These are phyloP conservation scores for Drosophila putrida DNA, from an alignment of 2,888 invertebrate genomes.

Conservation along the genomic window DNA sequence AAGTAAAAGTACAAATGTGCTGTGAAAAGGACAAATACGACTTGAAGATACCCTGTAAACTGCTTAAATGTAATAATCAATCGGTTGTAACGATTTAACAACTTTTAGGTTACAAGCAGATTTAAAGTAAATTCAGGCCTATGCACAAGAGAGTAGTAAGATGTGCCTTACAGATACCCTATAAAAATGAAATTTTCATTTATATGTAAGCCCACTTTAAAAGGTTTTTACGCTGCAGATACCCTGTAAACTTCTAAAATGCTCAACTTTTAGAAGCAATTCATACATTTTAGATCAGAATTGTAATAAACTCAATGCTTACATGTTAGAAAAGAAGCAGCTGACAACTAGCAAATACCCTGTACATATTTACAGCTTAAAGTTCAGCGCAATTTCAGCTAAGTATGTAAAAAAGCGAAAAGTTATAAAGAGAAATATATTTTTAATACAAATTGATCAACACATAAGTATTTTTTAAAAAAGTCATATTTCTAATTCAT, in stretches of 20 bases:
- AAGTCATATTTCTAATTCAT: too few relatives aligned
- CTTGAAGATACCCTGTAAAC: neutral
- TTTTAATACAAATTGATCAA: neutral
- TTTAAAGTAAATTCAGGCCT: too few relatives aligned
- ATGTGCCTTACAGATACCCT: neutral
- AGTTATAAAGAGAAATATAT: neutral
- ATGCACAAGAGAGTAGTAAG: neutral
- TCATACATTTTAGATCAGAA: neutral
- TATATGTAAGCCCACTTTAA: neutral
- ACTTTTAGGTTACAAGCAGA: neutral
- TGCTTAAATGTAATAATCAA: neutral
- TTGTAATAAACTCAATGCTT: neutral
- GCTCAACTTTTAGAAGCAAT: neutral
- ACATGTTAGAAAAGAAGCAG: neutral
- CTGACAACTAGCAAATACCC: neutral
- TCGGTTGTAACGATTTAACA: too few relatives aligned
- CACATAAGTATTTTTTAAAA: too few relatives aligned
- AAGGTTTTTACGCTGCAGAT: neutral
- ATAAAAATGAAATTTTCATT: neutral
- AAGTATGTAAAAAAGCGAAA: neutral
- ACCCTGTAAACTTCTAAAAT: slow-evolving; percentile 3
- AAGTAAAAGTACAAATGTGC: neutral
- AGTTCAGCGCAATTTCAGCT: neutral
- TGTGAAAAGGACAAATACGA: neutral
- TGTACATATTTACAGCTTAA: neutral